Base-by-base conservation (phyloP, 2,797 vertebrate species). In the Numenius phaeopus region DNA sequence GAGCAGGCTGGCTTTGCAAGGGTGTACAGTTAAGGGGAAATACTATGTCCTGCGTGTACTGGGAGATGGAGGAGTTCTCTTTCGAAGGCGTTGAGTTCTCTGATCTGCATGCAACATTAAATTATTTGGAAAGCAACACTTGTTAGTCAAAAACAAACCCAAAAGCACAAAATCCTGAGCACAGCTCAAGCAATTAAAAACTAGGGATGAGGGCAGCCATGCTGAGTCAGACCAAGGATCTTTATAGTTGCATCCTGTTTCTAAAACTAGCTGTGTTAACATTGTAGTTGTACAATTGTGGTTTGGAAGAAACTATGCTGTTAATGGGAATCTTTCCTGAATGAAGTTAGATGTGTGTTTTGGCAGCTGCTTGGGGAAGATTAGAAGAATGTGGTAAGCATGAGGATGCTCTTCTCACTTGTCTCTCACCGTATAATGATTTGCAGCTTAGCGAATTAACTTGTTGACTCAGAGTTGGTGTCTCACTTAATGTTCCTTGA, bases 211-310 rank as follows among this genome's bases (percentile, higher is more conserved):
- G 15, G 87, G 23, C 22, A 44, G 49, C 0, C 4, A 15, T 40
- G 24, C 8, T 44, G 47, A 50, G 39, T 64, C 27, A 57, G 16
- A n/a, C 23, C 8, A 7, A 64, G 44, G 40, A 21, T n/a, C 39
- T 71, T 70, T 24, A 11, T n/a, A 59, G 17, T 27, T 64, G 27
- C 3, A 2, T 81, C 6, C 21, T 37, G 5, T 92, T 86, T 50
- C 44, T 87, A 7, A 47, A 77, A 81, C 27, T 24, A 62, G 32
- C 20, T 23, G 19, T n/a, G 13, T 58, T 54, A 30, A 10, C 18
- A 3, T 8, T 62, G 26, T 27, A 46, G 23, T 32, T 1, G 0
- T 55, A 14, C 21, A 2, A 5, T 26, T 90, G 17, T 1, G 4
- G 10, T 22, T 91, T 72, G 30, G 37, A 67, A 55, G 20, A 67